A percentile compares a stretch with the other conserved stretches of the same genome.
These are phyloP conservation scores for Fregata magnificens DNA, from an alignment of 2,113 vertebrate genomes.

Conservation along the genomic window DNA sequence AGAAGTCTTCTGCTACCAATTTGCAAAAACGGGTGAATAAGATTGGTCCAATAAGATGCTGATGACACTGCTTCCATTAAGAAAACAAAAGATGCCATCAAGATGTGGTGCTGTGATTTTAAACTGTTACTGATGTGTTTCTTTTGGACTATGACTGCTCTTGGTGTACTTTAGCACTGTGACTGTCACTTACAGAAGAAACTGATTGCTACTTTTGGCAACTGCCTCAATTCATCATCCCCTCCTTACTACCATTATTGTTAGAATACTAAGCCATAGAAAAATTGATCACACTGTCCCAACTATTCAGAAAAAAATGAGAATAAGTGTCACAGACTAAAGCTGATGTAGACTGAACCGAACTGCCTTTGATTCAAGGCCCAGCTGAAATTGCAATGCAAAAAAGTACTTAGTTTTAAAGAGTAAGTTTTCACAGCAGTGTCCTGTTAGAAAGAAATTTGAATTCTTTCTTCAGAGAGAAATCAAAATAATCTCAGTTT, in stretches of 20 bases:
- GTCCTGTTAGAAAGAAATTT: neutral
- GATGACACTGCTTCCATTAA: neutral
- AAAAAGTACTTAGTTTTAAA: neutral
- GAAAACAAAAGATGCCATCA: neutral
- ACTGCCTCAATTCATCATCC: neutral
- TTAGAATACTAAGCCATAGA: neutral
- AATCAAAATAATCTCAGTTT: neutral
- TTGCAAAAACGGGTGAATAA: neutral
- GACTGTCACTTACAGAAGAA: neutral
- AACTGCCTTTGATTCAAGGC: neutral
- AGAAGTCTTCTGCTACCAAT: neutral
- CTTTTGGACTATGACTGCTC: neutral
- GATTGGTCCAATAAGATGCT: neutral
- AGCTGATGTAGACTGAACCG: neutral
- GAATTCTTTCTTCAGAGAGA: neutral
- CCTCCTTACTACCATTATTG: neutral
- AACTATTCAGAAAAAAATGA: neutral
- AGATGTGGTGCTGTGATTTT: neutral
- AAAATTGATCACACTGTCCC: neutral
- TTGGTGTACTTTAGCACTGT: neutral
- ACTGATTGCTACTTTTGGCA: neutral
- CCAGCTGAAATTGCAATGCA: neutral
- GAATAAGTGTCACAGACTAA: neutral
- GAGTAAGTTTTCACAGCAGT: neutral
- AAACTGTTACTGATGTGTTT: neutral